These are phyloP conservation scores for Onychostoma macrolepis DNA, from an alignment of 2,113 vertebrate genomes.

Conservation along the genomic window DNA sequence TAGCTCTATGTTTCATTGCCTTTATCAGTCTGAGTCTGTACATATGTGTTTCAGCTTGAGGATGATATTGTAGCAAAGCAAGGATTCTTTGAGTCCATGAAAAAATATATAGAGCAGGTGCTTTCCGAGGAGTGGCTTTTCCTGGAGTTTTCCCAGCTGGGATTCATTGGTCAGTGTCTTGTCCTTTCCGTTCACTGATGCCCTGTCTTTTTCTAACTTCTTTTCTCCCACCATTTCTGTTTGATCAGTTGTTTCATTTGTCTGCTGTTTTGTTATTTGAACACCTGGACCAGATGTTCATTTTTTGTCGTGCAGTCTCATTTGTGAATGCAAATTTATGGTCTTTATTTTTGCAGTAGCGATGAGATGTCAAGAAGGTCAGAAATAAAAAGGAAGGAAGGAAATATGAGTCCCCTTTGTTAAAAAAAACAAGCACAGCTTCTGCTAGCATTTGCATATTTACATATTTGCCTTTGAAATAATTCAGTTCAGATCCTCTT, in stretches of 20 bases:
- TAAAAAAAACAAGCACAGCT: background rate
- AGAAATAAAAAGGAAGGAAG: background rate
- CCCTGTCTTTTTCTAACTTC: background rate
- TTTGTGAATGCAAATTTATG: background rate
- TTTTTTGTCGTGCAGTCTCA: background rate
- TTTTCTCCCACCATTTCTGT: background rate
- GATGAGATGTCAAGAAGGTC: background rate
- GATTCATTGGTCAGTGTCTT: conserved; percentile 86
- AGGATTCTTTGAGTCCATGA: conserved; percentile 87
- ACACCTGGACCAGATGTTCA: background rate
- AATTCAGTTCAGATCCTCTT: background rate
- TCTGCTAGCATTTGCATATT: background rate
- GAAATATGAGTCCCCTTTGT: background rate
- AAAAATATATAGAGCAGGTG: conserved; percentile 79
- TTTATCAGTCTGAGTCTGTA: conserved; percentile 27
- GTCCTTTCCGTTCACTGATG: background rate
- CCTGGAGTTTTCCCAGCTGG: conserved; percentile 93
- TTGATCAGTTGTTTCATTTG: background rate
- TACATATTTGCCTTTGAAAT: background rate
- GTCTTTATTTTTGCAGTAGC: background rate
- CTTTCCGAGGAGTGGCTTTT: conserved; percentile 87
- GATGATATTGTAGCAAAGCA: conserved; percentile 91
- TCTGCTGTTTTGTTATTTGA: background rate
- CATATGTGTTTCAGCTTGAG: conserved; percentile 80
- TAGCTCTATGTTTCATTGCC: background rate